Evolutionary conservation across 2,797 vertebrate genomes (phyloP), one percentile per base, ranked within the genome.

Genomic region (Poliocrania exsul): DNA sequence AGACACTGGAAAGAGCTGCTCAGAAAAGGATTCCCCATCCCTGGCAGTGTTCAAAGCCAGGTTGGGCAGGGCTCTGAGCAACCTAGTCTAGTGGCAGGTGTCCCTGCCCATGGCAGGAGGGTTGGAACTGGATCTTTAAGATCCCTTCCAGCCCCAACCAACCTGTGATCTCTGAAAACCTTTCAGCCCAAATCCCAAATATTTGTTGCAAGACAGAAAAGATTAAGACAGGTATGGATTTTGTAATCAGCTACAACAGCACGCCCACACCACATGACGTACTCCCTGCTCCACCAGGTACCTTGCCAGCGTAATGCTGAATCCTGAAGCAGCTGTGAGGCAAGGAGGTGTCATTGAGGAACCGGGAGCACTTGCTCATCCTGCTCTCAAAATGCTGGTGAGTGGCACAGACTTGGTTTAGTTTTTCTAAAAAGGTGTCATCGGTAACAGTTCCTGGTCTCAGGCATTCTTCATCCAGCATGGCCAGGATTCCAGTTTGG

Each of bases 301-400:
- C 99, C 99, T 99, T 99, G 97, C 99, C 99, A 13, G 99, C 99
- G 0, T 99, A 99, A 95, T 99, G 99, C 93, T 99, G 99, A 88
- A 99, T 99, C 74, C 99, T 98, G 98, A 99, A 99, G 97, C 99
- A 99, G 97, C 97, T 99, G 98, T 99, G 99, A 6, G 99, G 99
- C 97, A 99, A 98, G 54, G 99, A 98, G 62, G 99, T 99, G 96
- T 99, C 99, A 0, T 98, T 99, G 73, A 99, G 98, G 96, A 99
- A 99, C 88, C 99, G 98, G 6, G 99, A 99, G 82, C 98, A 99
- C 96, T 99, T 99, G 99, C 99, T 99, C 97, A 98, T 98, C 82
- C 99, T 98, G 96, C 99, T 99, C 97, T 99, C 99, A 89, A 99
- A 99, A 95, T 99, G 99, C 96, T 99, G 99, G 97, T 99, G 99